phyloP scores from a whole-genome alignment of 2,797 vertebrate species.

The Sebastes goodei region DNA sequence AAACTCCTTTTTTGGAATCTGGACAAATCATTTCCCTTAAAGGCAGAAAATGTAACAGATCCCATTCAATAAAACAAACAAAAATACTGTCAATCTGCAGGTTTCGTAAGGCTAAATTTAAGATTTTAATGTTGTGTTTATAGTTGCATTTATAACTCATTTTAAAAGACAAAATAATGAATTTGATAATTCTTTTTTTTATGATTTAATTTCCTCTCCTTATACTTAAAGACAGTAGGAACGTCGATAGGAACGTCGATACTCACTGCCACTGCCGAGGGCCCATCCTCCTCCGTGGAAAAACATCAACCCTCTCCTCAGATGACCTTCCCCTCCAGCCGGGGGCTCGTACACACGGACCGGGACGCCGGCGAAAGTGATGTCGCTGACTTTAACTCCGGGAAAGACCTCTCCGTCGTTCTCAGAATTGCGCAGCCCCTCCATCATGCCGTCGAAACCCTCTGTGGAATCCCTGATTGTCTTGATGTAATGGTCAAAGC shows the following conservation, averaged over 20 bases:
- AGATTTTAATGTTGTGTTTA: background rate
- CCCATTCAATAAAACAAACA: background rate
- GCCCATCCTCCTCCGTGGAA: conserved; percentile 96
- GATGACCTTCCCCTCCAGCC: conserved; percentile 67
- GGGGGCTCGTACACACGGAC: conserved; percentile 90
- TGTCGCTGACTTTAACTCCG: conserved; percentile 84
- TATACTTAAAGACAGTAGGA: background rate
- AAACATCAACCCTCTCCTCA: conserved; percentile 88
- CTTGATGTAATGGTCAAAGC: conserved; percentile 81
- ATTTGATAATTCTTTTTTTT: background rate
- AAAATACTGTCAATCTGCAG: background rate
- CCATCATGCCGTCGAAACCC: conserved; percentile 72
- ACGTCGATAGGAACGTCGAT: background rate
- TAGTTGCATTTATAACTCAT: background rate
- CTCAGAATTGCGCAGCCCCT: conserved; percentile 50
- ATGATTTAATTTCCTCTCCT: background rate
- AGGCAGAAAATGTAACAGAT: background rate
- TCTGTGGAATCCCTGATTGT: conserved; percentile 74
- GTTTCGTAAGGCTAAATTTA: background rate
- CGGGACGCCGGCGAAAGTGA: conserved; percentile 86
- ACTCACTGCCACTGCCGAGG: conserved; percentile 89
- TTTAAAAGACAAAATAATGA: background rate
- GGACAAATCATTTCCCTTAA: background rate
- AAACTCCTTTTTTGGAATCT: background rate
- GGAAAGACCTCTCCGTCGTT: conserved; percentile 33